phyloP scores from a whole-genome alignment of 2,113 vertebrate species.

The rat (Rattus norvegicus) region DNA sequence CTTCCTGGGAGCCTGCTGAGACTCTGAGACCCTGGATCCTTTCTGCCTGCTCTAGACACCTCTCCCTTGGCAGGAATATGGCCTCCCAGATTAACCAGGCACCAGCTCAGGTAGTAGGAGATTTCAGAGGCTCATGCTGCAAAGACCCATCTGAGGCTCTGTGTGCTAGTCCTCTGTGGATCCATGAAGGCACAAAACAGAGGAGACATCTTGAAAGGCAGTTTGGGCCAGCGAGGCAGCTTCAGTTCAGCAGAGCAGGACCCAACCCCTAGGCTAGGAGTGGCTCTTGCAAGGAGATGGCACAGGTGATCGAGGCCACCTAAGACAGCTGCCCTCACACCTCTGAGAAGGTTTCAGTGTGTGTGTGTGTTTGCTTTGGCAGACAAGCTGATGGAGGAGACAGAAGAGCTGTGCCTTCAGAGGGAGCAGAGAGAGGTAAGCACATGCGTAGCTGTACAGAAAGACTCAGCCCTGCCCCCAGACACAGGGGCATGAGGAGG shows the following conservation, averaged over 20 bases:
- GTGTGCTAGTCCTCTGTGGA: neutral
- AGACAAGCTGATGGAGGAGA: slow-evolving; percentile 99
- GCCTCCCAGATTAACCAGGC: neutral
- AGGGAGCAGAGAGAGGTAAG: slow-evolving; percentile 95
- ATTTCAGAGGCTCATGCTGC: no score
- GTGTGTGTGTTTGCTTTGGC: slow-evolving; percentile 77
- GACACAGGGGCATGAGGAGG: neutral
- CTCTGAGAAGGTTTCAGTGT: neutral
- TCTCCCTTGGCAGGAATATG: neutral
- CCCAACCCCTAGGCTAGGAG: neutral
- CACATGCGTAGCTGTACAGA: neutral
- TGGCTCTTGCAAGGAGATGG: neutral
- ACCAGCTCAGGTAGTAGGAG: neutral
- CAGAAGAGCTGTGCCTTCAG: slow-evolving; percentile 95
- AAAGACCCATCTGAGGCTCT: neutral
- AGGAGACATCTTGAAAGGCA: neutral
- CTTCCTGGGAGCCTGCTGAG: neutral
- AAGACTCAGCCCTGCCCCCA: neutral
- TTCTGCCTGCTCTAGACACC: neutral
- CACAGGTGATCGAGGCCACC: neutral
- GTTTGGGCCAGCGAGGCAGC: neutral
- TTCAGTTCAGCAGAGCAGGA: neutral
- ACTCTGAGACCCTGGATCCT: neutral
- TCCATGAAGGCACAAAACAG: neutral
- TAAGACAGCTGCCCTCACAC: rapidly evolving